Evolutionary conservation across 2,888 invertebrate species (phyloP), one percentile per base, ranked within the genome.

Genomic region (Caenorhabditis sp.): DNA sequence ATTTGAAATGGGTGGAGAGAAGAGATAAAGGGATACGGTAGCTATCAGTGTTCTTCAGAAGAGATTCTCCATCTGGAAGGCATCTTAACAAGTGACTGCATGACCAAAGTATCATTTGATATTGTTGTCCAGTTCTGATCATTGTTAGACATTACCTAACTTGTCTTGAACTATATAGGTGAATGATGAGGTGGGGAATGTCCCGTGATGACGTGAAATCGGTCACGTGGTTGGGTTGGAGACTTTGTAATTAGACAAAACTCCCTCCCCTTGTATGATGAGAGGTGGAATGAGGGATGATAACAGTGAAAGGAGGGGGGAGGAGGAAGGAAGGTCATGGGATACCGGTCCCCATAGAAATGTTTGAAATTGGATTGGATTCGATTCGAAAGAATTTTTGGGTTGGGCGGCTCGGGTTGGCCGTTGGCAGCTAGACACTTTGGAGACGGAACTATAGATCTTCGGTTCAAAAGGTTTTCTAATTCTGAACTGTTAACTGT

Each of bases 131-230:
- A 32, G 3, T 9, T 3, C 13, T 40, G 40, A 40, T 40, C 40
- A 40, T 9, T 40, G 4, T 6, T 9, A 32, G 32, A 6, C 9
- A 32, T 32, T 4, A 13, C 40, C 6, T 6, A 13, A 40, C 13
- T 9, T 9, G 5, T 32, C 5, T 40, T 40, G 40, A 40, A 40
- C 40, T 40, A 40, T 40, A 40, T 40, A 40, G 20, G 50, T 50
- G 5, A 50, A 13, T 20, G 18, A 47, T 40, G 40, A 15, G n/a
- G n/a, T n/a, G n/a, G n/a, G n/a, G 40, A 40, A 32, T 40, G 40
- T 13, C 47, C 18, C 51, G 51, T 51, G 51, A 51, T 51, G 51
- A 51, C 51, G 51, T 51, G 51, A 51, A 50, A 50, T 24, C 24
- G 47, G 51, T 51, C 51, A 51, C 51, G 51, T 51, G 51, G 51